A percentile compares a stretch with the other conserved stretches of the same genome.
These are phyloP conservation scores for Centropyge bicolor DNA, from an alignment of 2,797 vertebrate species.

Conservation along the genomic window DNA sequence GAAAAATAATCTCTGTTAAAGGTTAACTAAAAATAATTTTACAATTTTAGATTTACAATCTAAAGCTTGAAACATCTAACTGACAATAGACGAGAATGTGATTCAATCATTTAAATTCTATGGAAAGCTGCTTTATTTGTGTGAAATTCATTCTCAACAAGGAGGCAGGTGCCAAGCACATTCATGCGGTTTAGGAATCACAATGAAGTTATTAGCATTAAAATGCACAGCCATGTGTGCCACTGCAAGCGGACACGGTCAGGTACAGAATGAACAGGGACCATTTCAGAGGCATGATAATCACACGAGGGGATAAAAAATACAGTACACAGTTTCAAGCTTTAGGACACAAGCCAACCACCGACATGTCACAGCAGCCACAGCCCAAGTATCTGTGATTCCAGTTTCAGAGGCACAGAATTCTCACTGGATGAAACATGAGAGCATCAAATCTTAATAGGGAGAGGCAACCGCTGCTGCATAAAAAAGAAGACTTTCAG, in stretches of 20 bases:
- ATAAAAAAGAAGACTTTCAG: constrained; percentile 36
- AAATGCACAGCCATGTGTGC: constrained; percentile 62
- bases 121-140: constrained; percentile 33
- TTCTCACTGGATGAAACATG: constrained; percentile 29
- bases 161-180: constrained; percentile 60
- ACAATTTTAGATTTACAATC: background rate
- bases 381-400: constrained; percentile 8
- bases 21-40: background rate
- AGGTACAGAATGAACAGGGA: constrained; percentile 27
- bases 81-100: background rate
- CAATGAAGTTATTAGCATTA: constrained; percentile 77
- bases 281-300: constrained; percentile 8
- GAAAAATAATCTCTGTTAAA: background rate
- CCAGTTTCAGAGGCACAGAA: constrained; percentile 13
- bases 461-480: constrained; percentile 20
- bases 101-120: constrained; percentile 12
- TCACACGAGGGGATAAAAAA: constrained; percentile 9
- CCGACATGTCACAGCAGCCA: background rate
- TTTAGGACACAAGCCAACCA: constrained; percentile 3
- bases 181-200: constrained; percentile 57
- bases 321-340: background rate
- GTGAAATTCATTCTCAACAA: constrained; percentile 50
- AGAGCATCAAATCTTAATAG: constrained; percentile 42
- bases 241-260: constrained; percentile 43
- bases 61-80: background rate